These are phyloP conservation scores for Poicephalus gulielmi DNA, from an alignment of 2,113 vertebrate genomes.

Conservation along the genomic window DNA sequence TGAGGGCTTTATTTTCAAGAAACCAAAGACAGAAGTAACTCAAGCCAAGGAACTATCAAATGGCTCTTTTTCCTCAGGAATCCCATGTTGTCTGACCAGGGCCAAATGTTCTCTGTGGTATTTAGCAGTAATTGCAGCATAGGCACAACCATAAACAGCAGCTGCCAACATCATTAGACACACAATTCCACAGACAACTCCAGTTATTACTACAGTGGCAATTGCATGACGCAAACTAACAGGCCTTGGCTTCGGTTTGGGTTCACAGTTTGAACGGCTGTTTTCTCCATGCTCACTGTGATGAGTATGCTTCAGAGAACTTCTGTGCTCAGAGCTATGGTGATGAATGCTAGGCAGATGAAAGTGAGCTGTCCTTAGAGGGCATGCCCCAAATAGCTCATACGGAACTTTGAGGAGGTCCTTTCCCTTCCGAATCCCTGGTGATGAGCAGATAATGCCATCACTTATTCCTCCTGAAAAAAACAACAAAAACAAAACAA, in stretches of 20 bases:
- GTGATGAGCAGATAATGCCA: constrained; percentile 81
- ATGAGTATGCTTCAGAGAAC: constrained; percentile 49
- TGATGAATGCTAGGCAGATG: constrained; percentile 76
- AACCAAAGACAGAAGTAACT: background rate
- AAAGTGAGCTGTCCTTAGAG: constrained; percentile 75
- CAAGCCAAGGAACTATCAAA: constrained; percentile 79
- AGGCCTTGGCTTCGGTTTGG: constrained; percentile 80
- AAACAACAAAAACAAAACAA: background rate
- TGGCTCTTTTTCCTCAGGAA: constrained; percentile 76
- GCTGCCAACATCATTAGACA: constrained; percentile 96
- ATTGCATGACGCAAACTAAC: constrained; percentile 89
- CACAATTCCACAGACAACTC: constrained; percentile 91
- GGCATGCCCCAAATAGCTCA: constrained; percentile 88
- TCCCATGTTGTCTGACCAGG: constrained; percentile 25
- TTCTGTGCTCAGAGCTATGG: constrained; percentile 67
- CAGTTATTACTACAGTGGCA: constrained; percentile 91
- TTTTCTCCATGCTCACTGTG: background rate
- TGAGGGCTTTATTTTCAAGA: background rate
- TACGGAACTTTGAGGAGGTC: constrained; percentile 91
- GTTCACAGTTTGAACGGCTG: constrained; percentile 75
- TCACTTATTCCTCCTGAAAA: constrained; percentile 86
- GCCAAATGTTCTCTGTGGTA: constrained; percentile 77
- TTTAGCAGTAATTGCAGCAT: constrained; percentile 90
- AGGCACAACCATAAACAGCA: constrained; percentile 91
- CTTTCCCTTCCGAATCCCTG: constrained; percentile 83